These are phyloP conservation scores for Sebastes wilsoni DNA, from an alignment of 2,797 vertebrate species.

Conservation along the genomic window DNA sequence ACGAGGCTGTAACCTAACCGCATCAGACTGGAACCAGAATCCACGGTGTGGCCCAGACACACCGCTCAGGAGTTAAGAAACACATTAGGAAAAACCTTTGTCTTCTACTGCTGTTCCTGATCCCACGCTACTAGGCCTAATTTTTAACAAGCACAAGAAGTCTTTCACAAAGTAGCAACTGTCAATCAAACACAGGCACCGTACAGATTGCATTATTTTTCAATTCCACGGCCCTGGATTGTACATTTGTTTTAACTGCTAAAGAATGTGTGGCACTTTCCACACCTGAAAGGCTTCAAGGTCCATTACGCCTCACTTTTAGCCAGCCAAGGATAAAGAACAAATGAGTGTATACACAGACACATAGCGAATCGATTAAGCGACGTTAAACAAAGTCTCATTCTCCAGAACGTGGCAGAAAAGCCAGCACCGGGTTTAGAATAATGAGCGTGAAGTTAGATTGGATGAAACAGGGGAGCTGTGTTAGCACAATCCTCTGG, in stretches of 20 bases:
- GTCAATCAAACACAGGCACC: constrained; percentile 37
- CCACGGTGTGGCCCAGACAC: constrained; percentile 56
- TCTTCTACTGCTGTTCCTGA: constrained; percentile 49
- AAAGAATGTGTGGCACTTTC: constrained; percentile 27
- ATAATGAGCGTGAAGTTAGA: constrained; percentile 72
- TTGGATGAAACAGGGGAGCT: constrained; percentile 66
- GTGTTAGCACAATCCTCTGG: constrained; percentile 70
- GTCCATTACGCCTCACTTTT: constrained; percentile 42
- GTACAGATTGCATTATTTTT: constrained; percentile 49
- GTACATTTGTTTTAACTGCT: constrained; percentile 54
- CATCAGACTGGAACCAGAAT: constrained; percentile 73
- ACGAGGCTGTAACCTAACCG: constrained; percentile 71
- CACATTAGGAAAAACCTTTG: constrained; percentile 65
- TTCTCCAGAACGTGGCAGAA: constrained; percentile 52
- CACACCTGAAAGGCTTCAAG: constrained; percentile 64
- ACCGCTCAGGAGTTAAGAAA: constrained; percentile 60
- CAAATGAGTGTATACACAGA: constrained; percentile 65
- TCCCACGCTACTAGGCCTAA: constrained; percentile 41
- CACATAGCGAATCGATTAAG: constrained; percentile 67
- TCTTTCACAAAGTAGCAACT: constrained; percentile 32
- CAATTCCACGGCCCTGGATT: constrained; percentile 12
- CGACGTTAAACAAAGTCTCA: constrained; percentile 69
- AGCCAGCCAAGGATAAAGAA: constrained; percentile 61
- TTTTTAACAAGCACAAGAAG: constrained; percentile 50
- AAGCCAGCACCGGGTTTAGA: constrained; percentile 52